These are phyloP conservation scores for Pristiophorus japonicus DNA, from an alignment of 2,113 vertebrate species.

Conservation along the genomic window DNA sequence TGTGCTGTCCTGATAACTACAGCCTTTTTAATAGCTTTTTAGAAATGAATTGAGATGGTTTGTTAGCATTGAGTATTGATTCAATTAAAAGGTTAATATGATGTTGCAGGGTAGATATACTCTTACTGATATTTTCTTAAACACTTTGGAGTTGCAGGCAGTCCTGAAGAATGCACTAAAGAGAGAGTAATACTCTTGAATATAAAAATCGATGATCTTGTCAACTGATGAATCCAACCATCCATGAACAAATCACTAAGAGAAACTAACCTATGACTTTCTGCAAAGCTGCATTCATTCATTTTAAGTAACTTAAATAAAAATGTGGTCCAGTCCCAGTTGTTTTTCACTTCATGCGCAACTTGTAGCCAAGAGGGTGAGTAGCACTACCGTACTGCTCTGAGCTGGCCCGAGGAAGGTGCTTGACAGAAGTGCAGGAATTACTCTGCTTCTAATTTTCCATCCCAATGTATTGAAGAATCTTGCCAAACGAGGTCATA, in stretches of 20 bases:
- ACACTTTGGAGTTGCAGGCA: neutral
- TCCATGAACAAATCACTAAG: neutral
- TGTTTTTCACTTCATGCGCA: neutral
- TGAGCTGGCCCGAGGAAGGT: neutral
- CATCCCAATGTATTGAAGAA: neutral
- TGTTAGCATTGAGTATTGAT: conserved; percentile 16
- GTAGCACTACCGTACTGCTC: neutral
- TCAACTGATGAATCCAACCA: neutral
- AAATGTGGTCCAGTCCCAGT: neutral
- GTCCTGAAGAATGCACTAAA: neutral
- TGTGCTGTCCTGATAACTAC: neutral
- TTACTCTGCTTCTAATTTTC: neutral
- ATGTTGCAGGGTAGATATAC: neutral
- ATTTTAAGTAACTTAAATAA: neutral
- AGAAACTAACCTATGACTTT: conserved; percentile 11
- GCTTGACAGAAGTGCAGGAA: neutral
- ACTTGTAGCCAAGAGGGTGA: neutral
- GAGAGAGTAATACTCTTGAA: neutral
- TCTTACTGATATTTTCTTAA: neutral
- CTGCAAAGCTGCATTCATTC: neutral
- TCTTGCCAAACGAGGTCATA: neutral
- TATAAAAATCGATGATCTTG: conserved; percentile 16
- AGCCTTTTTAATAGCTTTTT: neutral
- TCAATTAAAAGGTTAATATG: conserved; percentile 31
- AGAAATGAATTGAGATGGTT: conserved; percentile 2